Base-by-base conservation (phyloP, 2,888 invertebrate genomes). In the Allophyes oxyacanthae region DNA sequence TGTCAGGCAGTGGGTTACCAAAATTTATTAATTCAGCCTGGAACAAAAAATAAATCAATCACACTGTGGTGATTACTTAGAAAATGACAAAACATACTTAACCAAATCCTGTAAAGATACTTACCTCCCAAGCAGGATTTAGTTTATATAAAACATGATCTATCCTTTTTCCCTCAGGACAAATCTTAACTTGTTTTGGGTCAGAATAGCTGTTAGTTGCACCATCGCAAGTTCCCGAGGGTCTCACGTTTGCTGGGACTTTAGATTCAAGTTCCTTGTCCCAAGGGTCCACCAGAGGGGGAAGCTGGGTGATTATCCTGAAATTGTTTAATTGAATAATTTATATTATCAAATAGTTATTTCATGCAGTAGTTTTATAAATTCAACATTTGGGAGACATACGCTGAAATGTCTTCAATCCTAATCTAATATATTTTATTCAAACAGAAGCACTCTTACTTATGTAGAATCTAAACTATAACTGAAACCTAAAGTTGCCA, bases 111-210 rank as follows among this genome's bases (percentile, higher is more conserved):
- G 5, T 0, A 28, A 15, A 14, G 1, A 36, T 26, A 58, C 69
- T 54, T 72, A 92, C 93, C 87, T 91, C 81, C 79, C 85, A 88
- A 34, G 65, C 52, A 45, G 87, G 64, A 56, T 78, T 82, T 0
- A 83, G 70, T 68, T 86, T 94, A 84, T 96, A 98, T 75, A 99
- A 92, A 71, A 99, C 97, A 86, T 99, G 98, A 93, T 99, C 99
- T 73, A 99, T 98, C 62, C 99, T 95, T 85, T 98, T 97, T 13
- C 99, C 99, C 37, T 95, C 91, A 0, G 97, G 96, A 49, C 91
- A 90, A 9, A 86, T 84, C 54, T 94, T 91, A 1, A 95, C 90
- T 48, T 92, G 77, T 42, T 88, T 92, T 0, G 90, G 84, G 50
- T 95, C 88, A 0, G 98, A 96, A 84, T 98, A 99, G 72, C 97